Evolutionary conservation across 2,797 vertebrate genomes (phyloP).

Genomic region (Pachyuromys duprasi): DNA sequence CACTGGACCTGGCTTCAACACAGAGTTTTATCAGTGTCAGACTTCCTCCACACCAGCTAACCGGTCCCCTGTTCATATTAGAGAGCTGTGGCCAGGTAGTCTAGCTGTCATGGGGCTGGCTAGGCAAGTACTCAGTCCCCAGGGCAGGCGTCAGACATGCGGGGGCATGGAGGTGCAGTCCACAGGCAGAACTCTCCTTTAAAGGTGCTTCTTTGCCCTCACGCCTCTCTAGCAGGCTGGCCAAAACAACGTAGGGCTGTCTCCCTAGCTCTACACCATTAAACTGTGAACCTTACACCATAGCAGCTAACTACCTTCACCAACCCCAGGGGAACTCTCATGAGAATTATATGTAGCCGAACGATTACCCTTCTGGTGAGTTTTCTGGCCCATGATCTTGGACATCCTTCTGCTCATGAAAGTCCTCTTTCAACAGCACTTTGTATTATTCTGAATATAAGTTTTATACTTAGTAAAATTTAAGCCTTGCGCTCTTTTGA

Average conservation of each 20-base stretch:
- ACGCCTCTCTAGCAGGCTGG: not conserved
- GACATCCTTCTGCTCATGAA: not conserved
- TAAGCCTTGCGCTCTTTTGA: not conserved
- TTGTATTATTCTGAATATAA: not conserved
- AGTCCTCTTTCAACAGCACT: not conserved
- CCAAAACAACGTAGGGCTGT: fast-evolving
- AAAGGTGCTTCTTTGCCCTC: not conserved
- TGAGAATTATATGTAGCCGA: not conserved
- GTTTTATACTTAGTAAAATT: not conserved
- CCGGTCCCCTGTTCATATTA: not conserved
- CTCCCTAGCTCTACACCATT: not conserved
- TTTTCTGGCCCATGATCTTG: not conserved
- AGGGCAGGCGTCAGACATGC: fast-evolving
- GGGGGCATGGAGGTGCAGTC: too few species aligned
- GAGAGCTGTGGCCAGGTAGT: fast-evolving
- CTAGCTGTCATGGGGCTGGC: too few species aligned
- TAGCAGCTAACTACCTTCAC: too few species aligned
- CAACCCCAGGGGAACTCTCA: not conserved
- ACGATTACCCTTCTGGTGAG: too few species aligned
- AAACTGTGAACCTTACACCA: fast-evolving
- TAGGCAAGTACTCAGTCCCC: not conserved
- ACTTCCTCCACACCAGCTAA: not conserved
- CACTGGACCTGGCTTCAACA: not conserved
- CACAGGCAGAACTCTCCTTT: not conserved
- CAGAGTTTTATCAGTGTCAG: too few species aligned